Evolutionary conservation across 1,140 invertebrate genomes (phyloP).

Genomic region (Platyura marginata): DNA sequence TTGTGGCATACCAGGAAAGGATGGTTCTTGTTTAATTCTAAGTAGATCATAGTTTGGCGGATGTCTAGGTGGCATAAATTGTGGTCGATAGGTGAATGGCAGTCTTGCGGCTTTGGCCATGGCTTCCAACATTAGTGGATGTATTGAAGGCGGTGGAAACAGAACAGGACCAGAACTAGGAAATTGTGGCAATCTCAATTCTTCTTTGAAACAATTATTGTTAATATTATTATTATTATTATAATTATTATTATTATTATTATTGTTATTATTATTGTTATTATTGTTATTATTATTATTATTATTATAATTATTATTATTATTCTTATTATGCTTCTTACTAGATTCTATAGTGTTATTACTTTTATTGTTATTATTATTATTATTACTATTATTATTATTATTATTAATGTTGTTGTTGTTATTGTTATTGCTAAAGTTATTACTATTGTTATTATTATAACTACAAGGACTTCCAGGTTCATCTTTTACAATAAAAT

Average conservation of each 20-base stretch:
- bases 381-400: constrained; percentile 6
- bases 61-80: constrained; percentile 19
- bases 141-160: constrained; percentile 40
- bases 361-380: constrained; percentile 5
- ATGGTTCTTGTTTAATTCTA: constrained; percentile 13
- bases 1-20: constrained; percentile 4
- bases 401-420: constrained; percentile 3
- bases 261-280: neutral
- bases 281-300: neutral
- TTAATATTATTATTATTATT: neutral
- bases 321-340: neutral
- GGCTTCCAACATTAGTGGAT: constrained; percentile 47
- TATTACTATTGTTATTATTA: neutral
- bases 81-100: constrained; percentile 26
- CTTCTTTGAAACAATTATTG: constrained; percentile 1
- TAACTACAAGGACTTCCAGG: neutral
- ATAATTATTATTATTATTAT: neutral
- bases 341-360: neutral
- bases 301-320: neutral
- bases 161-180: constrained; percentile 21
- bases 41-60: constrained; percentile 27
- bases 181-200: constrained; percentile 1
- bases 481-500: constrained; percentile 28
- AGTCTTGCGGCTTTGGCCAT: constrained; percentile 41
- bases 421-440: constrained; percentile 2